Conservation (phyloP, 2,113 vertebrate species). For the Phalacrocorax pelagicus region DNA sequence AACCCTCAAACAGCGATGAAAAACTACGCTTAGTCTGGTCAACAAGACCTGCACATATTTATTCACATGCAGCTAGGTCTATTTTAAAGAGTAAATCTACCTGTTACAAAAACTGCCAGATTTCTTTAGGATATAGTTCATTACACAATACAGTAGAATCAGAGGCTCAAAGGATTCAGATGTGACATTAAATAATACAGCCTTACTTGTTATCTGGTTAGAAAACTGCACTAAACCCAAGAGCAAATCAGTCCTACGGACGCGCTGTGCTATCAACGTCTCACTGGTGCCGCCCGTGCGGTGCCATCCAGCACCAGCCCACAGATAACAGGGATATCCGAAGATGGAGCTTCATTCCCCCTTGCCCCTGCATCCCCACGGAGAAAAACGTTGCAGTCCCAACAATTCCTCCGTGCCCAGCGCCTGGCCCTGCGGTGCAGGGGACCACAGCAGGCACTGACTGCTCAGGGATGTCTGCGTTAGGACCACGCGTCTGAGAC, state of each 20-base stretch:
- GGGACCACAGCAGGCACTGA: background rate
- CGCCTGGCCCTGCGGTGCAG: background rate
- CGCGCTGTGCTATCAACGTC: background rate
- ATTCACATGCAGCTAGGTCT: background rate
- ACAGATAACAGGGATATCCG: background rate
- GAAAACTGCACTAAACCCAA: background rate
- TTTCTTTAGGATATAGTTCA: background rate
- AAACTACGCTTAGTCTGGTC: background rate
- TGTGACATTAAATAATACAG: background rate
- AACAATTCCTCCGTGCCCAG: rapidly evolving
- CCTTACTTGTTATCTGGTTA: background rate
- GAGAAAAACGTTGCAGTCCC: background rate
- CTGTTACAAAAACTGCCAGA: background rate
- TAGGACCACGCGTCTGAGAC: background rate
- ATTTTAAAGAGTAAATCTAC: background rate
- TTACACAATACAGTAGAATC: background rate
- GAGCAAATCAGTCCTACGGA: background rate
- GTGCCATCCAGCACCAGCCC: background rate
- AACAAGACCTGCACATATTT: background rate
- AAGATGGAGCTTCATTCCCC: background rate
- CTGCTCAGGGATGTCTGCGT: background rate
- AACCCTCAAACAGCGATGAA: background rate
- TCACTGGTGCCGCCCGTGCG: background rate
- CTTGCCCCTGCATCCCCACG: background rate
- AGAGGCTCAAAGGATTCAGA: background rate